phyloP scores from a whole-genome alignment of 2,113 vertebrate species.

The Hydrolagus affinis region DNA sequence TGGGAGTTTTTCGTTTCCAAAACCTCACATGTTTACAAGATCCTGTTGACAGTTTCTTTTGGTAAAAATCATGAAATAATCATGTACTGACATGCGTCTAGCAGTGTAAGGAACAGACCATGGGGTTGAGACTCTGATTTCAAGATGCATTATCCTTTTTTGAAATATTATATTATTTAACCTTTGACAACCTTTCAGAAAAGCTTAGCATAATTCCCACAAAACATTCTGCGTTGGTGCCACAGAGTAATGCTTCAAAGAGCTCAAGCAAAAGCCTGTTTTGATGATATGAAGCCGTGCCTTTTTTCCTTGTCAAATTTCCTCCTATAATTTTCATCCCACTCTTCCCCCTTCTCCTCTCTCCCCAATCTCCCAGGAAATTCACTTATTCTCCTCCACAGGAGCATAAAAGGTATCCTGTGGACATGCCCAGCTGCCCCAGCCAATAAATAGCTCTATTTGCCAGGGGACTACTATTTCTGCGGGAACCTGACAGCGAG shows the following conservation, averaged over 20 bases:
- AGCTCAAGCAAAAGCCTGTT: neutral
- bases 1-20: neutral
- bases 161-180: constrained; percentile 17
- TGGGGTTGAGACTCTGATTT: neutral
- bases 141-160: neutral
- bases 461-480: too few species aligned
- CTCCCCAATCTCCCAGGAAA: too few species aligned
- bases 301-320: too few species aligned
- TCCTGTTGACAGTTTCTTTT: neutral
- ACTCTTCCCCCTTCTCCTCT: too few species aligned
- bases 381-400: too few species aligned
- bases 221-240: neutral
- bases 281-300: neutral
- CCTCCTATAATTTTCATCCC: too few species aligned
- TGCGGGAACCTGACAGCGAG: too few species aligned
- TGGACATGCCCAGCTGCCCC: too few species aligned
- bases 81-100: neutral
- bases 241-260: neutral
- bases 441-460: too few species aligned
- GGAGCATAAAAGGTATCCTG: too few species aligned
- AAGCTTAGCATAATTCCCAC: neutral
- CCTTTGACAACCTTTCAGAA: constrained; percentile 16
- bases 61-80: constrained; percentile 5
- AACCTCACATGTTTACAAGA: neutral
- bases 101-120: neutral